A percentile compares a stretch with the other conserved stretches of the same genome.
Conservation (phyloP, 2,797 vertebrate genomes). For the Mormyrops boulengeri region DNA sequence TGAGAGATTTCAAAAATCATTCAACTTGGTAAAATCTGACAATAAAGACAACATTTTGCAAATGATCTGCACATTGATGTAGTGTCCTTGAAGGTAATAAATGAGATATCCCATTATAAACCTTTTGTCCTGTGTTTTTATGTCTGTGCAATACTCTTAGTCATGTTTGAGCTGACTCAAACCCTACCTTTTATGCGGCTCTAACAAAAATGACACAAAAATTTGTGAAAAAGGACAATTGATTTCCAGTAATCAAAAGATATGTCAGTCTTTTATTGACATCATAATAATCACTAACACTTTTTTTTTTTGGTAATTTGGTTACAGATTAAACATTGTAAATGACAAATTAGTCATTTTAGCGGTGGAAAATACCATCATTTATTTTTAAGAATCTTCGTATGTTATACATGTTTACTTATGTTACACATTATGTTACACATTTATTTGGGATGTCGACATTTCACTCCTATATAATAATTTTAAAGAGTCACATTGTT, state of each 20-base stretch:
- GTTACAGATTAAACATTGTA: not conserved
- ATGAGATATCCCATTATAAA: not conserved
- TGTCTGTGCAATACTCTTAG: not conserved
- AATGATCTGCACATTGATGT: not conserved
- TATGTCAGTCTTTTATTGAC: not conserved
- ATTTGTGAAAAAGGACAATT: not conserved
- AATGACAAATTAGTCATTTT: not conserved
- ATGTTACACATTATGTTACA: not conserved
- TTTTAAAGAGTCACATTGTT: not conserved
- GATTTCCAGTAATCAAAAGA: not conserved
- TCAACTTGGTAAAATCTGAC: not conserved
- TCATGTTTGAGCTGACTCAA: not conserved
- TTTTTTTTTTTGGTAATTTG: not conserved
- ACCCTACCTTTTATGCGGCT: not conserved
- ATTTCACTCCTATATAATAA: not conserved
- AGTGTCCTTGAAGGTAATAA: not conserved
- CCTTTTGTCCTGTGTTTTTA: not conserved
- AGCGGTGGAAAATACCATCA: not conserved
- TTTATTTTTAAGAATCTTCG: not conserved
- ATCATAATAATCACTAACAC: not conserved
- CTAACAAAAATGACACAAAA: not conserved
- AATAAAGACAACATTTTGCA: not conserved
- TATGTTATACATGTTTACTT: not conserved
- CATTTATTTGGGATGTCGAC: not conserved
- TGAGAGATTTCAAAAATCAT: not conserved